Conservation (phyloP, 2,888 invertebrate species). For the Cheiracanthium punctorium region DNA sequence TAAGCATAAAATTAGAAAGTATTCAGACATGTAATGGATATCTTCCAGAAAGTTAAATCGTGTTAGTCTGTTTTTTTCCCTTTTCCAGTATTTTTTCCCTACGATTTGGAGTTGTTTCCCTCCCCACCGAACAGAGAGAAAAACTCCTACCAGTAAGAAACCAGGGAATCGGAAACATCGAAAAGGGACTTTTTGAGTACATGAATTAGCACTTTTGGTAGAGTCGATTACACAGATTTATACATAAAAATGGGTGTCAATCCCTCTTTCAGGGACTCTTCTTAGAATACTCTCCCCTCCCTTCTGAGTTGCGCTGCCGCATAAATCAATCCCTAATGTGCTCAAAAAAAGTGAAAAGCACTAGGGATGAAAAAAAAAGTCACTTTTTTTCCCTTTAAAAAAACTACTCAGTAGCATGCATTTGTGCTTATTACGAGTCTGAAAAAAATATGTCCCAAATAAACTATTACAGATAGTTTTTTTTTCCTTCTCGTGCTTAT, state of each 20-base stretch:
- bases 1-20: conserved; percentile 7
- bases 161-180: conserved; percentile 28
- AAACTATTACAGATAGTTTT: conserved; percentile 54
- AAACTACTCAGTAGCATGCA: conserved; percentile 38
- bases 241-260: conserved; percentile 30
- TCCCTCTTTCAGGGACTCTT: conserved; percentile 23
- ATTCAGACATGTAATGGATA: conserved; percentile 2
- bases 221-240: conserved; percentile 55
- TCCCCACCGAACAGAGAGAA: not conserved
- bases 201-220: conserved; percentile 57
- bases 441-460: conserved; percentile 21
- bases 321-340: conserved; percentile 67
- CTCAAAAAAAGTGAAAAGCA: conserved; percentile 55
- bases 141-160: not conserved
- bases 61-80: not conserved
- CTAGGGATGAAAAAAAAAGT: conserved; percentile 49
- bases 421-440: conserved; percentile 33
- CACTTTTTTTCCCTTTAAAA: conserved; percentile 25
- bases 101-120: not conserved
- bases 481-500: conserved; percentile 15
- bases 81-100: not conserved
- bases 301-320: conserved; percentile 6
- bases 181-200: conserved; percentile 47
- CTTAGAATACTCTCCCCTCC: conserved; percentile 15
- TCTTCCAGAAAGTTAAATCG: conserved; percentile 13